These are phyloP conservation scores for Ahaetulla prasina DNA, from an alignment of 2,113 vertebrate genomes.

Conservation along the genomic window DNA sequence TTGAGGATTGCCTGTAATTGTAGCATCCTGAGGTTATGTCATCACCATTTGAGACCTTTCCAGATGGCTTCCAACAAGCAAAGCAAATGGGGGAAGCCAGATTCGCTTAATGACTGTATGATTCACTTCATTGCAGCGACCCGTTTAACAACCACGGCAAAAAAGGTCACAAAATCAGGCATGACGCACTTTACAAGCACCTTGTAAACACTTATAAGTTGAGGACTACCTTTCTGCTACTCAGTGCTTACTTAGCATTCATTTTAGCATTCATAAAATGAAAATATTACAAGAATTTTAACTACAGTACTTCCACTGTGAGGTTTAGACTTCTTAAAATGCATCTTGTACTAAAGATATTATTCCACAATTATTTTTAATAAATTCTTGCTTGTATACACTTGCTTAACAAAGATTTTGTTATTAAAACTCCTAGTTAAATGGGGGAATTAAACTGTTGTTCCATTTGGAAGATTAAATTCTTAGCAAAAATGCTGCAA, in stretches of 20 bases:
- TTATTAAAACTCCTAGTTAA: not conserved
- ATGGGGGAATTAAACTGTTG: not conserved
- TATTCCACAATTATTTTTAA: not conserved
- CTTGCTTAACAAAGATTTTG: not conserved
- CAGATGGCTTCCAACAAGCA: too few relatives aligned
- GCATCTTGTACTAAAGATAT: not conserved
- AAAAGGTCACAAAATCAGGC: too few relatives aligned
- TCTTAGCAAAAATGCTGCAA: not conserved
- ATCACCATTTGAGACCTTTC: not conserved
- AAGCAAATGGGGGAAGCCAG: too few relatives aligned
- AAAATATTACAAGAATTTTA: not conserved
- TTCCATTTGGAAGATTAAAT: not conserved
- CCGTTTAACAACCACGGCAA: too few relatives aligned
- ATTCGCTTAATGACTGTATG: too few relatives aligned
- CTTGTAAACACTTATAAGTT: too few relatives aligned
- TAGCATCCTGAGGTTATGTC: not conserved
- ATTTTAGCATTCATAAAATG: not conserved
- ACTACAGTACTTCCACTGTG: not conserved
- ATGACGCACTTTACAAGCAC: too few relatives aligned
- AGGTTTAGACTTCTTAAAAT: not conserved
- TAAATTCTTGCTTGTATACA: not conserved
- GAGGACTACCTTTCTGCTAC: not conserved
- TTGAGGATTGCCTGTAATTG: not conserved
- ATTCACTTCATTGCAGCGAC: too few relatives aligned
- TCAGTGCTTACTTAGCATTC: not conserved